phyloP scores from a whole-genome alignment of 2,888 invertebrate species.

The Chymomyza caudatula region DNA sequence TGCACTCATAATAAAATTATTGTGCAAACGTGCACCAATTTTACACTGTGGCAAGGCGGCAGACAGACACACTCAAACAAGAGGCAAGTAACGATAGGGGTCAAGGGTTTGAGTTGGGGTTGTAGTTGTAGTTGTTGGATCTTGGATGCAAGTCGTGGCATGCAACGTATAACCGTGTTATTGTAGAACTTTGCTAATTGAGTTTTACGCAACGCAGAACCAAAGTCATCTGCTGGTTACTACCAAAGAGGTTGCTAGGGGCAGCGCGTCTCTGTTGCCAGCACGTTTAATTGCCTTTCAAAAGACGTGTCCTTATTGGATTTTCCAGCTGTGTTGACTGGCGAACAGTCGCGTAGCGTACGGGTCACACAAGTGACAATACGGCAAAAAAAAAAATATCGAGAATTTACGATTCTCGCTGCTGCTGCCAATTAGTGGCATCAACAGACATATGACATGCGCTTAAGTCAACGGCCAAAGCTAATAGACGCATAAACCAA shows the following conservation, averaged over 20 bases:
- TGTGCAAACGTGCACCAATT: conserved; percentile 65
- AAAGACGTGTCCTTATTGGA: conserved; percentile 46
- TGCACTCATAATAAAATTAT: conserved; percentile 64
- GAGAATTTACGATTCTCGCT: background rate
- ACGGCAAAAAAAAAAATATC: conserved; percentile 18
- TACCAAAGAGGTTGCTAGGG: background rate
- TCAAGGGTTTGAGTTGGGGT: background rate
- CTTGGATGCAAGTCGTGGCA: background rate
- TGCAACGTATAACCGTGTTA: background rate
- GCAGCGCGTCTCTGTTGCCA: conserved; percentile 32
- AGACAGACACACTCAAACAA: background rate
- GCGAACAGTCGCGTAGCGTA: background rate
- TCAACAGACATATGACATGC: background rate
- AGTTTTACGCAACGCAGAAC: conserved; percentile 49
- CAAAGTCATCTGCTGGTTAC: conserved; percentile 11
- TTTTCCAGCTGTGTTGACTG: conserved; percentile 23
- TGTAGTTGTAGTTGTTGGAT: background rate
- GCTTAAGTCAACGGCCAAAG: background rate
- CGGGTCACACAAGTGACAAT: conserved; percentile 18
- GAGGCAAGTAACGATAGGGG: background rate
- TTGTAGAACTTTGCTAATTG: conserved; percentile 61
- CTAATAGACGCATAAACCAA: background rate
- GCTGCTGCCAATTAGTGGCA: background rate
- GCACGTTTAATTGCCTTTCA: conserved; percentile 63
- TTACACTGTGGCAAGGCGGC: conserved; percentile 43